A percentile compares a stretch with the other conserved stretches of the same genome.
Conservation (phyloP, 2,797 vertebrate genomes). For the Nasua narica region DNA sequence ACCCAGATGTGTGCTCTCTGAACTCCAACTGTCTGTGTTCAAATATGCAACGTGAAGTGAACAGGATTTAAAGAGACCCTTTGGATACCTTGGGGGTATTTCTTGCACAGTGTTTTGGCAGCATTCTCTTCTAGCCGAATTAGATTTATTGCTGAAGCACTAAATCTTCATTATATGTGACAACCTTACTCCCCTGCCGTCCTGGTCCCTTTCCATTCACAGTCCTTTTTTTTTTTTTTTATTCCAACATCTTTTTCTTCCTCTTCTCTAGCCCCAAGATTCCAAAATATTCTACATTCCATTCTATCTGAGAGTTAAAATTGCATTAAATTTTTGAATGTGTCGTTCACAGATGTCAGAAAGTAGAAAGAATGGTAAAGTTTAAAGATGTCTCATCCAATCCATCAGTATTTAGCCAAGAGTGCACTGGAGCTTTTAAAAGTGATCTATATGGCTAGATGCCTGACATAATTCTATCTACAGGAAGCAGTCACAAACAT, state of each 20-base stretch:
- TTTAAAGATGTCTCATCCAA: slow-evolving; percentile 35
- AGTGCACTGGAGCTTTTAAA: slow-evolving; percentile 45
- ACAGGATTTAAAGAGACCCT: slow-evolving; percentile 59
- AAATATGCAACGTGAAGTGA: slow-evolving; percentile 77
- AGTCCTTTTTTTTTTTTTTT: slow-evolving; percentile 31
- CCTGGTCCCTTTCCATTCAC: slow-evolving; percentile 60
- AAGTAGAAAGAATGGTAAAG: slow-evolving; percentile 42
- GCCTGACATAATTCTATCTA: neutral
- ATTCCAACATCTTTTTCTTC: slow-evolving; percentile 70
- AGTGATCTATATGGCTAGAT: slow-evolving; percentile 27
- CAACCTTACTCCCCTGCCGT: slow-evolving; percentile 62
- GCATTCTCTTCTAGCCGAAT: slow-evolving; percentile 70
- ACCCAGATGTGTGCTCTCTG: slow-evolving; percentile 70
- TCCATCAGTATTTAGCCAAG: slow-evolving; percentile 26
- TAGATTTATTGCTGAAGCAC: slow-evolving; percentile 79
- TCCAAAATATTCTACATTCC: slow-evolving; percentile 65
- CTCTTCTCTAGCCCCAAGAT: neutral
- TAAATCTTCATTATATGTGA: slow-evolving; percentile 81
- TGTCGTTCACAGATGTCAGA: slow-evolving; percentile 64
- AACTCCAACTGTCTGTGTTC: slow-evolving; percentile 73
- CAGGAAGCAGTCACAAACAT: neutral
- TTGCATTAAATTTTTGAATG: slow-evolving; percentile 61
- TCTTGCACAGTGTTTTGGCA: slow-evolving; percentile 72
- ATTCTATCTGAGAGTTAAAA: slow-evolving; percentile 50
- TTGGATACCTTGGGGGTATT: slow-evolving; percentile 76